Evolutionary conservation across 1,140 invertebrate species (phyloP), one percentile per base, ranked within the genome.

Genomic region (Drosophila subpulchrella): DNA sequence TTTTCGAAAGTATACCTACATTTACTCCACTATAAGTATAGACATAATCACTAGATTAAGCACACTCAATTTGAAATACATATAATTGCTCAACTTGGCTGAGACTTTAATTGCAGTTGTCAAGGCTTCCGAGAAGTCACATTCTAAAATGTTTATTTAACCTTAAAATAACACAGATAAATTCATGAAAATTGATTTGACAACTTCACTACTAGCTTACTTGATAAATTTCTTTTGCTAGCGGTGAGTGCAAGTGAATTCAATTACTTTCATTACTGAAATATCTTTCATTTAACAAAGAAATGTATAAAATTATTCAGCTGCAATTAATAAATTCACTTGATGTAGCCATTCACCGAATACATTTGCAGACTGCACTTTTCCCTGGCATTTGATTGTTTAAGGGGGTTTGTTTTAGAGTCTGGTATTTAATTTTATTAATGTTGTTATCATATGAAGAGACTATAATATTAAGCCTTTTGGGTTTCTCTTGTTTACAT

Each of bases 251-350:
- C 36, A 30, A 39, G 32, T 58, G 59, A 30, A 61, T 58, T 61
- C 30, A 58, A 62, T 58, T 30, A 32, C 59, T 30, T 56, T 58
- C 59, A 62, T 62, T 62, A 53, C 27, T 38, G 4, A 62, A 58
- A 30, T 32, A 54, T 62, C 58, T 57, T 62, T 39, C 59, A 59
- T 30, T 42, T 38, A 59, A 15, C 60, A 42, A 42, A 62, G 30
- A 30, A 41, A 57, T 63, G 56, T 8, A 63, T 53, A 32, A 27
- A 61, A 54, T 41, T 53, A 30, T 50, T 30, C 4, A 38, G 24
- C 32, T 32, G 24, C 27, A 34, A 59, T 59, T 63, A 32, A 59
- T 59, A 15, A 34, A 38, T 54, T 7, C 32, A 17, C 58, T 44
- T 27, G 10, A 15, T 62, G 54, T 20, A 59, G 15, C 44, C 61